These are phyloP conservation scores for Numenius phaeopus DNA, from an alignment of 2,797 vertebrate species.

Conservation along the genomic window DNA sequence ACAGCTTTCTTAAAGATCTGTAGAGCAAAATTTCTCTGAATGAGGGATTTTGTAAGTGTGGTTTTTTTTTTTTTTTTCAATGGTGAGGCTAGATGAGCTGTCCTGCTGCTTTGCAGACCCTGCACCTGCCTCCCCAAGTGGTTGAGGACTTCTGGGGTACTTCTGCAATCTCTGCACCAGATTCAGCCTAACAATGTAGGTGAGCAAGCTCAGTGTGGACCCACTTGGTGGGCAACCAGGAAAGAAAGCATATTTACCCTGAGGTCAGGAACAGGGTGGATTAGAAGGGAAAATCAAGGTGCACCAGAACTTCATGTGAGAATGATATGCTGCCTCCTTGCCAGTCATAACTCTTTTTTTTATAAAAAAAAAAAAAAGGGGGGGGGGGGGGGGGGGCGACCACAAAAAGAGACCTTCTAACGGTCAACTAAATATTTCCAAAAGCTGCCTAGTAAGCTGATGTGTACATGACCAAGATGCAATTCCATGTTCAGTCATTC, in stretches of 20 bases:
- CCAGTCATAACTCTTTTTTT: neutral
- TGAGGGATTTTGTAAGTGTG: neutral
- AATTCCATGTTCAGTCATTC: neutral
- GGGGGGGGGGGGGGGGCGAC: fast-evolving
- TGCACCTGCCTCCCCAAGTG: neutral
- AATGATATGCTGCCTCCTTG: neutral
- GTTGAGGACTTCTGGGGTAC: neutral
- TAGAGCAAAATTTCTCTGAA: neutral
- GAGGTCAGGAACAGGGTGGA: neutral
- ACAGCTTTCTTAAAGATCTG: neutral
- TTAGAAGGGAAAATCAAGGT: neutral
- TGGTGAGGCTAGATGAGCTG: neutral
- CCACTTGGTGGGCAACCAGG: neutral
- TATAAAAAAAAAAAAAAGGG: neutral
- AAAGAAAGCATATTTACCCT: neutral
- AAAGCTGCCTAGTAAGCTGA: neutral
- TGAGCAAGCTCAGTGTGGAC: neutral
- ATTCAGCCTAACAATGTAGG: neutral
- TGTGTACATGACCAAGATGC: neutral
- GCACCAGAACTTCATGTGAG: neutral
- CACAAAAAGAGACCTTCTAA: neutral
- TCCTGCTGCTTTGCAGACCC: neutral
- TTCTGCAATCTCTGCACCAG: neutral
- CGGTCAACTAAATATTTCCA: neutral
- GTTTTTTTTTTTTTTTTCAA: neutral